Conservation (phyloP, 2,888 invertebrate species). For the Meteorus colon region DNA sequence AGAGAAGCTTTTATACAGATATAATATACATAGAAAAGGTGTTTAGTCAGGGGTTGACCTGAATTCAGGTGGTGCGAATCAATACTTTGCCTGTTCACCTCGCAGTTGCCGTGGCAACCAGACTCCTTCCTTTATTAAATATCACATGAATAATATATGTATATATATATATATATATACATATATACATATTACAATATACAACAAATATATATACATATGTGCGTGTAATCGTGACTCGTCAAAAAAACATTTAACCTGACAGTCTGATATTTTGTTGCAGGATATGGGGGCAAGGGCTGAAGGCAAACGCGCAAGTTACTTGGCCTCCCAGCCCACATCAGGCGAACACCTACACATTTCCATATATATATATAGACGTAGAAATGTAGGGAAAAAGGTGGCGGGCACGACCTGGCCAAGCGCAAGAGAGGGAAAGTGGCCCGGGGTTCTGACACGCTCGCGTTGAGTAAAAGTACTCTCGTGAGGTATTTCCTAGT, state of each 20-base stretch:
- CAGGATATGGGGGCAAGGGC: not conserved
- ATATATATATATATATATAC: slow-evolving; percentile 15
- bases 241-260: slow-evolving; percentile 34
- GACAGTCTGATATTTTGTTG: slow-evolving; percentile 27
- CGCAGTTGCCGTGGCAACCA: slow-evolving; percentile 70
- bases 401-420: slow-evolving; percentile 3
- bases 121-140: slow-evolving; percentile 71
- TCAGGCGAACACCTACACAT: not conserved
- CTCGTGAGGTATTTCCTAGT: not conserved
- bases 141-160: slow-evolving; percentile 58
- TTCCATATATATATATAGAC: not conserved
- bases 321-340: slow-evolving; percentile 11
- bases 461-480: slow-evolving; percentile 8
- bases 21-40: slow-evolving; percentile 61
- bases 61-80: slow-evolving; percentile 73
- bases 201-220: slow-evolving; percentile 17
- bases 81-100: slow-evolving; percentile 72
- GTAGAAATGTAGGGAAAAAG: not conserved
- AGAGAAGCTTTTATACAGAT: slow-evolving; percentile 53
- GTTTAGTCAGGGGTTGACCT: slow-evolving; percentile 73
- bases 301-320: slow-evolving; percentile 14
- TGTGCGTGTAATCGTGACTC: slow-evolving; percentile 33
- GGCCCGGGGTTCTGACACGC: slow-evolving; percentile 17
- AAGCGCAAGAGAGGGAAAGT: slow-evolving; percentile 22
- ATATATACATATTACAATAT: slow-evolving; percentile 25